Evolutionary conservation across 2,797 vertebrate genomes (phyloP).

Genomic region (Rhabdophis nuchalis): DNA sequence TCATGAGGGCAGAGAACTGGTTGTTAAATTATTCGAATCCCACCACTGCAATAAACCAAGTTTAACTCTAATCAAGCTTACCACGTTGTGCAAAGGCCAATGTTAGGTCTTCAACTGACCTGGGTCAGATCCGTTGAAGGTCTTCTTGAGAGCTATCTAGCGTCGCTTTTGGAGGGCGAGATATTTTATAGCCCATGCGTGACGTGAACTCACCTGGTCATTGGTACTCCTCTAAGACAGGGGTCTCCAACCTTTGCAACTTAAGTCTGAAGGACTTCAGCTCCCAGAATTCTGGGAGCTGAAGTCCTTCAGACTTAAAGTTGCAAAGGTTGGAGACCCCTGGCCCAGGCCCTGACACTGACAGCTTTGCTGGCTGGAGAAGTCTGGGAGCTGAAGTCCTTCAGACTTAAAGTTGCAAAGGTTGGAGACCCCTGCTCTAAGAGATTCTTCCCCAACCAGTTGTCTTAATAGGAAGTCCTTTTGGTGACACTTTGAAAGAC

Average conservation of each 20-base stretch:
- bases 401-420: no score
- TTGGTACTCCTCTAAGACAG: background rate
- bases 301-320: no score
- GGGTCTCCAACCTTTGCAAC: no score
- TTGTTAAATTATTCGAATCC: no score
- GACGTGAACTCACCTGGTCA: background rate
- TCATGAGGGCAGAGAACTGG: no score
- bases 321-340: no score
- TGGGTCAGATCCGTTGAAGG: background rate
- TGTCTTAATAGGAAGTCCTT: background rate
- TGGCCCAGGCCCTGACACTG: no score
- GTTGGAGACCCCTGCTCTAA: no score
- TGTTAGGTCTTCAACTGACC: background rate
- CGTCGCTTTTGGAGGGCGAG: background rate
- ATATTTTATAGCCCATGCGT: background rate
- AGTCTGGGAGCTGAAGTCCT: no score
- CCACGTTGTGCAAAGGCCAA: background rate
- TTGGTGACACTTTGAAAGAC: background rate
- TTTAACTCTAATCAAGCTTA: background rate
- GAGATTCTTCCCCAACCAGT: background rate
- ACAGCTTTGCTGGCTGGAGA: no score
- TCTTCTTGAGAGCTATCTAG: background rate
- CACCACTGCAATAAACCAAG: background rate
- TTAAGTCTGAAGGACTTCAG: no score
- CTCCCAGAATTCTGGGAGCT: no score